Evolutionary conservation across 2,113 vertebrate genomes (phyloP), one percentile per base, ranked within the genome.

Genomic region (Charina bottae): DNA sequence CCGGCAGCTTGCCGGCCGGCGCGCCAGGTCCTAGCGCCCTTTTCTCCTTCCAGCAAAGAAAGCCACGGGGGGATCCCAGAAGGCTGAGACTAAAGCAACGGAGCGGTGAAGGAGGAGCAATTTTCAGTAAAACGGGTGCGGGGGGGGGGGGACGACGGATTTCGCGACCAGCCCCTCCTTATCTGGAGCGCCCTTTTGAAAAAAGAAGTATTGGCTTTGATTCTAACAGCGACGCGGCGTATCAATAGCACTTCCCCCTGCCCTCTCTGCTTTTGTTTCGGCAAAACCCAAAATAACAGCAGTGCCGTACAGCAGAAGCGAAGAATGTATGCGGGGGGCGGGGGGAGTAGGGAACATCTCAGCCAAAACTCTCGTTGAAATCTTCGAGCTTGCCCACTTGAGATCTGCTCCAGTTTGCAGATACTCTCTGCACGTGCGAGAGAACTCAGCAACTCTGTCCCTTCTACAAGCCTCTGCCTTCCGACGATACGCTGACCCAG

Each of bases 21-120:
- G 85, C 94, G 2, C 97, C 64, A 96, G 97, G 97, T 97, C 97
- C 97, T 97, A 98, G 95, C 58, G 95, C 93, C 90, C 37, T 58
- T 15, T 46, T n/a, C 89, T 83, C 3, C 4, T 46, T 13, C 21
- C 5, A 2, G 7, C 42, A n/a, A 60, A 56, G 33, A 37, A 78
- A 78, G 23, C 87, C 84, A 1, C 49, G 46, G 11, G 46, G 6
- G 1, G 68, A 72, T 37, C n/a, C 68, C 68, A 15, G 68, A 37
- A 37, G n/a, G 68, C 68, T 72, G 68, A 37, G 68, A 9, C 33
- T 37, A 17, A 78, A 78, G 33, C 33, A 33, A 37, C 68, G 15
- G 72, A 42, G 72, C 17, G 33, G 33, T 19, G 68, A 53, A 90
- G 56, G 78, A 13, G 37, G 23, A 17, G 64, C 64, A 13, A 15